Evolutionary conservation across 23 tunicate species (phyloP), one percentile per base, ranked within the genome.

Genomic region (Trididemnum miniatum): DNA sequence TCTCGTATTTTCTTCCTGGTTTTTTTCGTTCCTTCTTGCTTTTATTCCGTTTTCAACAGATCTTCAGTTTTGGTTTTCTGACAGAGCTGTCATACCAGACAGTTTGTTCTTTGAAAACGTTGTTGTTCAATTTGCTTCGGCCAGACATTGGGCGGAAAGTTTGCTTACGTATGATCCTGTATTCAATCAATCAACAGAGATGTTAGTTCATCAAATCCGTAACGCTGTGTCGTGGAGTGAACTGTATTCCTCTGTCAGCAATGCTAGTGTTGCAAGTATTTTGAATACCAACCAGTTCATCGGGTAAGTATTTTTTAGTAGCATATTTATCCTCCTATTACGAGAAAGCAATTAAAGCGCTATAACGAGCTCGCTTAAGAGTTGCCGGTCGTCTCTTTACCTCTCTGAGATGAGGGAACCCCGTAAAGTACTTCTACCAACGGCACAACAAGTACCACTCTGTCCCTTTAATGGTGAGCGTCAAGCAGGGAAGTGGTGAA

Each of bases 91-190:
- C 30, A 74, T 83, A 18, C 29, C 32, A 4, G 74, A 74, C 7
- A 73, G 60, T 35, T 73, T 65, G 1, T 83, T 83, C 62, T 83
- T 83, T 28, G 35, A 74, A 35, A 73, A 60, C 40, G 74, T 59
- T 1, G 24, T 23, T 0, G 87, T 83, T 7, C 40, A 35, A 9
- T 83, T 83, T 35, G 67, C 27, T 57, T 52, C 82, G 35, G 82
- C 82, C 1, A 77, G 54, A 57, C 9, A 18, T 27, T 77, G 82
- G 82, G 25, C 67, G 5, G 67, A 77, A 77, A 77, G 31, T 30
- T 32, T 77, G 39, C 40, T 77, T 9, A 77, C 67, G 2, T 77
- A 23, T 54, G 67, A 52, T 52, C 82, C 82, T 2, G 22, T 2
- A 18, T 77, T 34, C 3, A 1, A 2, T 1, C 2, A 26, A 2